A percentile compares a stretch with the other conserved stretches of the same genome.
These are phyloP conservation scores for Amphiprion clarkii DNA, from an alignment of 2,797 vertebrate species.

Conservation along the genomic window DNA sequence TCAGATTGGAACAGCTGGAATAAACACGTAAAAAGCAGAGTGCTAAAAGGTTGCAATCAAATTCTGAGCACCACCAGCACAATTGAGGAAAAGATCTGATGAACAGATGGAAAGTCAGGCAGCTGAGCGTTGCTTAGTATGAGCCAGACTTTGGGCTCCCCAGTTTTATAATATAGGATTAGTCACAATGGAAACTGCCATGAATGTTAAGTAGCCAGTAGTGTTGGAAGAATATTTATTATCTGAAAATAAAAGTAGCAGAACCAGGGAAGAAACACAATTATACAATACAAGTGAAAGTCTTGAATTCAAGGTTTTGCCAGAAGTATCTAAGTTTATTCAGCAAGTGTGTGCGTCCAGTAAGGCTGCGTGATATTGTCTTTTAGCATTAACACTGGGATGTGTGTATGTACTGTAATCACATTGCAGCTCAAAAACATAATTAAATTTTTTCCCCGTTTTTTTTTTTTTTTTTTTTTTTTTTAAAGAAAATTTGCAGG, in stretches of 20 bases:
- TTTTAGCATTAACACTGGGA: too few relatives aligned
- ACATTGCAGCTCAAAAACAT: too few relatives aligned
- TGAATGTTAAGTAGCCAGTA: slow-evolving; percentile 66
- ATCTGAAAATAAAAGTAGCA: slow-evolving; percentile 26
- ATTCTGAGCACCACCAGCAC: slow-evolving; percentile 60
- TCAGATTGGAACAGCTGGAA: slow-evolving; percentile 74
- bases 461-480: too few relatives aligned
- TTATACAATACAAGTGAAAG: slow-evolving; percentile 23
- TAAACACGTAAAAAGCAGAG: slow-evolving; percentile 53
- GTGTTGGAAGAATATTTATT: slow-evolving; percentile 26
- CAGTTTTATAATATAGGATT: slow-evolving; percentile 70
- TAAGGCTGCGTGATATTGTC: too few relatives aligned
- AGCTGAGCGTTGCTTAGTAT: slow-evolving; percentile 40
- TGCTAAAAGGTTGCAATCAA: slow-evolving; percentile 71
- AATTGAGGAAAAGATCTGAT: slow-evolving; percentile 53
- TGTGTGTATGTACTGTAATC: too few relatives aligned
- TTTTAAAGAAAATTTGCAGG: too few relatives aligned
- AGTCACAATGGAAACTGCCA: slow-evolving; percentile 60
- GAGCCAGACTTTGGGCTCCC: slow-evolving; percentile 46
- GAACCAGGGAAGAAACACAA: slow-evolving; percentile 28
- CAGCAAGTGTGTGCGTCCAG: background rate
- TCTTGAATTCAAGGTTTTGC: slow-evolving; percentile 11
- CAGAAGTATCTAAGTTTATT: slow-evolving; percentile 1
- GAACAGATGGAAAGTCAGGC: slow-evolving; percentile 66
- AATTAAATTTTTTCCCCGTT: too few relatives aligned